Base-by-base conservation (phyloP, 2,797 vertebrate genomes). In the Lindbergichthys nudifrons region DNA sequence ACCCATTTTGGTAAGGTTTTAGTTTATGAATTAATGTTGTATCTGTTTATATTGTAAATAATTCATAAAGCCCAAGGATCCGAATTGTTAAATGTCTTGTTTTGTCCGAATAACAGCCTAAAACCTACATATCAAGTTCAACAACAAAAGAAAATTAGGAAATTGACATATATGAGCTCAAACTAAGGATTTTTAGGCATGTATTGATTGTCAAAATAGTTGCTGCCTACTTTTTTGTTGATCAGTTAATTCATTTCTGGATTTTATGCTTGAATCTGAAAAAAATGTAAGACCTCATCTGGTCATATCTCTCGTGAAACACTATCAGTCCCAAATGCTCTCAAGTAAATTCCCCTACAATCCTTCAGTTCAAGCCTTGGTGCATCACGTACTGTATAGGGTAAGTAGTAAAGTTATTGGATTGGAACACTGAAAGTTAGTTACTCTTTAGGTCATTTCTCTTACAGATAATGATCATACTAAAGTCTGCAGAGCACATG, bases 401-500 rank as follows among this genome's bases (percentile, higher is more conserved):
- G 10, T 48, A n/a, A n/a, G 32, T 0, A 12, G 1, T 8, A 60
- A 66, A 32, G 2, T 4, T 1, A 67, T 52, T 65, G 21, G 11
- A 11, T 53, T 57, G 42, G 36, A 39, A 42, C 9, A 41, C 26
- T 19, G 23, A 26, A 61, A 53, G 5, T 14, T 21, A 1, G 10
- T 30, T 30, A 1, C 23, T 26, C 6, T 61, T 80, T 59, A 10
- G 36, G 45, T 42, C 56, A 19, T 59, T 56, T 54, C 18, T 16
- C n/a, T 15, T 41, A 2, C 15, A 47, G 36, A 65, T 56, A 16
- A 21, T 10, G 14, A 30, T 26, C 5, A 26, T 8, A 30, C 60
- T 23, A 45, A 63, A 46, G 43, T 67, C 72, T 83, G 77, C 51
- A 56, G 64, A 72, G 39, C 71, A 86, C 65, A 74, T 87, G 81